Conservation (phyloP, 2,888 invertebrate species). For the Macaria liturata region DNA sequence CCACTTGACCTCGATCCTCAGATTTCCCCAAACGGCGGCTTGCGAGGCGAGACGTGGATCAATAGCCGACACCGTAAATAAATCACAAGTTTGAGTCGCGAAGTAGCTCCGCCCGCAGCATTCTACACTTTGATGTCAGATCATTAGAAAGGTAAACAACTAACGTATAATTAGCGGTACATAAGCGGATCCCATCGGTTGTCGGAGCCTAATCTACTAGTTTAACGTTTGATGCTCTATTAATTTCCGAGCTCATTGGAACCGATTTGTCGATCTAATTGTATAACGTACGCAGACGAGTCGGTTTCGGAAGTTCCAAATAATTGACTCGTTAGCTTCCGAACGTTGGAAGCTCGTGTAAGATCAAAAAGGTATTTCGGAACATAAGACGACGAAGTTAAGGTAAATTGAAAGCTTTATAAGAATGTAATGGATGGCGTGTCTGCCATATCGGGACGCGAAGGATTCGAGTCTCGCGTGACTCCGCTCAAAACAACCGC, state of each 20-base stretch:
- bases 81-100: constrained; percentile 69
- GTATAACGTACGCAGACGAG: constrained; percentile 26
- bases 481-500: constrained; percentile 6
- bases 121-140: constrained; percentile 62
- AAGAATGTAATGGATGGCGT: constrained; percentile 29
- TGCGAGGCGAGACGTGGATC: constrained; percentile 63
- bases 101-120: constrained; percentile 34
- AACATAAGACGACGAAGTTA: constrained; percentile 20
- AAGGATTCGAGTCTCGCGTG: constrained; percentile 33
- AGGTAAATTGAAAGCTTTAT: constrained; percentile 20
- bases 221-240: constrained; percentile 58
- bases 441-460: constrained; percentile 30
- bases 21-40: constrained; percentile 61
- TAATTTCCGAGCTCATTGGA: constrained; percentile 55
- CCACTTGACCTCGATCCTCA: constrained; percentile 72
- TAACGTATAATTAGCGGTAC: constrained; percentile 66
- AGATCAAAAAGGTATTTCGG: constrained; percentile 18
- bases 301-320: constrained; percentile 27
- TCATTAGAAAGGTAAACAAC: constrained; percentile 68
- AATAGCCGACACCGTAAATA: constrained; percentile 73
- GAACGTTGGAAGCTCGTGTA: constrained; percentile 12
- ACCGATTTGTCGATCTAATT: constrained; percentile 44
- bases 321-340: constrained; percentile 26
- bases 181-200: constrained; percentile 61
- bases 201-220: constrained; percentile 61